phyloP scores from a whole-genome alignment of 2,113 vertebrate species.

The Mellivora capensis region DNA sequence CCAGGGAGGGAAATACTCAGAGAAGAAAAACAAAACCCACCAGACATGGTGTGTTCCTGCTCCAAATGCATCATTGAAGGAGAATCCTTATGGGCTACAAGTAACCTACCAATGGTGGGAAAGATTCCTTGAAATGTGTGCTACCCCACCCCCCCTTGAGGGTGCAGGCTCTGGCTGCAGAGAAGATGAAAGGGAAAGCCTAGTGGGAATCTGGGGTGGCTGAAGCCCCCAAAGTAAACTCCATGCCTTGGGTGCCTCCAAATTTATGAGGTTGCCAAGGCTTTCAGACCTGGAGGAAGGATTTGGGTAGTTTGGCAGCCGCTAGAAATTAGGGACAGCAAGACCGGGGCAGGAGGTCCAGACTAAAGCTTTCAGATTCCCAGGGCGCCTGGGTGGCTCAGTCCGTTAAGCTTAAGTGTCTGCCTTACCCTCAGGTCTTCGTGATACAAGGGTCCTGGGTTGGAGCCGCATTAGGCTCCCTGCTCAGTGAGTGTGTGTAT shows the following conservation, averaged over 20 bases:
- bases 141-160: background rate
- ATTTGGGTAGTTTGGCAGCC: background rate
- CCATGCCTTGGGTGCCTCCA: background rate
- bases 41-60: background rate
- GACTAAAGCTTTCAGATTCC: background rate
- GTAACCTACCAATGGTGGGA: background rate
- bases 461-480: background rate
- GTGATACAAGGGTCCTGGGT: background rate
- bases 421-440: background rate
- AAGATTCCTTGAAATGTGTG: background rate
- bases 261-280: background rate
- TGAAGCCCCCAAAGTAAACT: background rate
- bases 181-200: background rate
- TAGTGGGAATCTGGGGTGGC: background rate
- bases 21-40: conserved; percentile 9
- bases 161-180: background rate
- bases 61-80: background rate
- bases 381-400: background rate
- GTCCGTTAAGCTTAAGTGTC: background rate
- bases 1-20: background rate
- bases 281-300: background rate
- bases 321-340: background rate
- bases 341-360: background rate
- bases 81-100: background rate
- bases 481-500: background rate